Base-by-base conservation (phyloP, 2,888 invertebrate species). In the Limenitis camilla region DNA sequence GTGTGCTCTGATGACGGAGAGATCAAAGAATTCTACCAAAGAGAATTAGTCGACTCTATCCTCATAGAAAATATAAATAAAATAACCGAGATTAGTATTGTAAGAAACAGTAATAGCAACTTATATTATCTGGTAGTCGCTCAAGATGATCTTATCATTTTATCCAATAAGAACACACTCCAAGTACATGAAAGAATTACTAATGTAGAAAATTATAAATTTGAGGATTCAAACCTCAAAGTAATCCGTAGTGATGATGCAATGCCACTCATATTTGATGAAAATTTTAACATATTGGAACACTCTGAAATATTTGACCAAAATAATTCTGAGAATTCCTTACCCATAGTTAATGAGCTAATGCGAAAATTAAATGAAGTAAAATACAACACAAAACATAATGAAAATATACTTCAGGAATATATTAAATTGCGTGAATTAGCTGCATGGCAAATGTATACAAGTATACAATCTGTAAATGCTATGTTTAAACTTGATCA, bases 201-300 rank as follows among this genome's bases (percentile, higher is more conserved):
- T 1, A 69, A 76, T 56, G 70, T 86, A 0, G 67, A 68, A 0
- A 67, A 58, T 29, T 83, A 72, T 50, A 68, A 71, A 49, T 45
- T 85, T 0, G 61, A 63, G 11, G 83, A 85, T 63, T 9, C 45
- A 7, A 39, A 51, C 45, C 60, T 87, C 10, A 77, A 72, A 67
- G 63, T 86, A 4, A 58, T 69, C 10, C 53, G 55, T 32, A 74
- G 66, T 41, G 75, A 76, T 61, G 81, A 83, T 60, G 77, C 76
- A 2, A 68, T 79, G 1, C 81, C 84, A 8, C 49, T 82, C 6
- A 57, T 71, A n/a, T 78, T 78, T 63, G 78, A 85, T 67, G 75
- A 78, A n/a, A 72, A 78, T 52, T 80, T 81, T 52, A 59, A 73
- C 32, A 65, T 61, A 19, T 53, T 72, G 7, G 66, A 64, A 11